A percentile compares a stretch with the other conserved stretches of the same genome.
Conservation (phyloP, 2,797 vertebrate species). For the Muscicapa comitata region DNA sequence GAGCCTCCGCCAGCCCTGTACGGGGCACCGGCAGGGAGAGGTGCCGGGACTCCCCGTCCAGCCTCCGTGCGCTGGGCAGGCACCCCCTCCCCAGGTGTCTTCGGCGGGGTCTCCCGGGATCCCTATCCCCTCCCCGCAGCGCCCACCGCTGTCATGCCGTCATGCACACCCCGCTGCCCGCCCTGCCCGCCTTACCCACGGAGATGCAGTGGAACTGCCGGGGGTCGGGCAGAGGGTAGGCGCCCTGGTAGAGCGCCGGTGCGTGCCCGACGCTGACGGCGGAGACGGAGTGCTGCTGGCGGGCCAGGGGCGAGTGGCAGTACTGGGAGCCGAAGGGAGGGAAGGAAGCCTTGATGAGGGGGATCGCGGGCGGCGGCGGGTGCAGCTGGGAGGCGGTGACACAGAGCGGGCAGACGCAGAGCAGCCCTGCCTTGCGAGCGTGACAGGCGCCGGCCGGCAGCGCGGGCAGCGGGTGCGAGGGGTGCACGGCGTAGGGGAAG, state of each 20-base stretch:
- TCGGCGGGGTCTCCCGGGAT: too few species aligned
- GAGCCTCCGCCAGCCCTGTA: not conserved
- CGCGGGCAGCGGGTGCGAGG: slow-evolving; percentile 87
- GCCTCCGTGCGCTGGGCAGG: not conserved
- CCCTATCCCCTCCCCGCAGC: not conserved
- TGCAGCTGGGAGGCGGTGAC: slow-evolving; percentile 93
- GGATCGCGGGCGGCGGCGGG: slow-evolving; percentile 86
- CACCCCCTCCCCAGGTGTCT: fast-evolving
- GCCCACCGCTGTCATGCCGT: not conserved
- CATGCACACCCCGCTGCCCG: not conserved
- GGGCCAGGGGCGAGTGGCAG: slow-evolving; percentile 87
- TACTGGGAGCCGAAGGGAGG: slow-evolving; percentile 91
- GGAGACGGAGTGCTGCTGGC: slow-evolving; percentile 86
- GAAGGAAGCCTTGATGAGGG: slow-evolving; percentile 93
- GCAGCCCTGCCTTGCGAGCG: slow-evolving; percentile 90
- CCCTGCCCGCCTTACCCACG: slow-evolving; percentile 83
- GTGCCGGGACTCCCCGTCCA: not conserved
- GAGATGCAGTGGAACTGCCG: slow-evolving; percentile 98
- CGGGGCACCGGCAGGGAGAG: too few species aligned
- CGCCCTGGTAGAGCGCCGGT: slow-evolving; percentile 89
- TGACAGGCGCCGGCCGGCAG: slow-evolving; percentile 89
- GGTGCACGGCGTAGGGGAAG: slow-evolving; percentile 92
- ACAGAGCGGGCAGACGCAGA: slow-evolving; percentile 96
- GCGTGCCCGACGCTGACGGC: slow-evolving; percentile 83
- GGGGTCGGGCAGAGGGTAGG: slow-evolving; percentile 91